phyloP scores from a whole-genome alignment of 2,113 vertebrate genomes.

The Spea bombifrons region DNA sequence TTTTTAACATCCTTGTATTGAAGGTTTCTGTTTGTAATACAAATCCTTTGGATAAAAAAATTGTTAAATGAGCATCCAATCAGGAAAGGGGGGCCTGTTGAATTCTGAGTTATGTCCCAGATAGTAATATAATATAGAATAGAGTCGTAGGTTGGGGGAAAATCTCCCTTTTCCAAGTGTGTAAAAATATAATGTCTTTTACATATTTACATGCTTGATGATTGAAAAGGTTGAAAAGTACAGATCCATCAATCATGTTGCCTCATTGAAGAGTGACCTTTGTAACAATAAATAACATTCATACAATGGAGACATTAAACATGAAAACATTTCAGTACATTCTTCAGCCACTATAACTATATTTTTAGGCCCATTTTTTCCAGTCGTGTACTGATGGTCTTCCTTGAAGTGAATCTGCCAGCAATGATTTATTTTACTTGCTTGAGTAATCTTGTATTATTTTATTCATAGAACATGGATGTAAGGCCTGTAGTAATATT shows the following conservation, averaged over 20 bases:
- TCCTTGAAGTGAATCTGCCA: conserved; percentile 24
- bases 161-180: too few species aligned
- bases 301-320: background rate
- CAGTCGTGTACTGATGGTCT: background rate
- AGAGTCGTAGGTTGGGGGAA: too few species aligned
- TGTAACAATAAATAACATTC: background rate
- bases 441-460: conserved; percentile 17
- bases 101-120: too few species aligned
- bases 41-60: too few species aligned
- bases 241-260: background rate
- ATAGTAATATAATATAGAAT: too few species aligned
- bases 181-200: background rate
- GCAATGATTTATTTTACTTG: conserved; percentile 37
- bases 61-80: too few species aligned
- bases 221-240: background rate
- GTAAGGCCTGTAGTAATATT: conserved; percentile 37
- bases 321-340: background rate
- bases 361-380: background rate
- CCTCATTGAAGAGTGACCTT: background rate
- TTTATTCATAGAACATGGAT: conserved; percentile 35
- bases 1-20: too few species aligned
- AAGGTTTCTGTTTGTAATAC: too few species aligned
- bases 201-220: background rate
- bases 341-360: background rate
- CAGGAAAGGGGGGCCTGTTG: too few species aligned